A percentile compares a stretch with the other conserved stretches of the same genome.
Conservation (phyloP, 2,888 invertebrate species). For the Onchidella celtica region DNA sequence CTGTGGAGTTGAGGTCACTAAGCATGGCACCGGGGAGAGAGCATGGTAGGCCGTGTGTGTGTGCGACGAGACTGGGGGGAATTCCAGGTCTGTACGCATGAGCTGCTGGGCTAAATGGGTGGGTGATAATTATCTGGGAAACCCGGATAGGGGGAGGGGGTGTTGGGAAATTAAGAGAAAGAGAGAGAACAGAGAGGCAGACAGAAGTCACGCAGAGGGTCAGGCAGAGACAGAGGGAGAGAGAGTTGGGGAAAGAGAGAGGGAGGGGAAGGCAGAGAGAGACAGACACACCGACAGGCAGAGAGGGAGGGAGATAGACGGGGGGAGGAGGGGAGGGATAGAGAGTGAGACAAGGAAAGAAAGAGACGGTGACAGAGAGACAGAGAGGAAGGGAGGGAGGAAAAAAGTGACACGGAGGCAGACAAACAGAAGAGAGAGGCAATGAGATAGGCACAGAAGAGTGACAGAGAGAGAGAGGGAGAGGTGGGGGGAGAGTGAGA, state of each 20-base stretch:
- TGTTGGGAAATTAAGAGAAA: neutral
- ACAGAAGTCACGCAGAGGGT: conserved; percentile 60
- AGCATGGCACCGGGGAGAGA: too few relatives aligned
- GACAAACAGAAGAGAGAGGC: neutral
- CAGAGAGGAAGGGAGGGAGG: conserved; percentile 49
- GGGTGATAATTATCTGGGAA: neutral
- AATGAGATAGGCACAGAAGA: conserved; percentile 65
- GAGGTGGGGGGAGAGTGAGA: conserved; percentile 55
- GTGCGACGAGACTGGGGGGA: too few relatives aligned
- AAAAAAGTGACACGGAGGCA: neutral
- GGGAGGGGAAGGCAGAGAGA: conserved; percentile 69
- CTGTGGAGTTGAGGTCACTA: too few relatives aligned
- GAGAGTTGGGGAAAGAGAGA: conserved; percentile 53
- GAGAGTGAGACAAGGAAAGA: conserved; percentile 60
- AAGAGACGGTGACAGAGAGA: conserved; percentile 66
- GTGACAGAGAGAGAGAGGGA: conserved; percentile 58
- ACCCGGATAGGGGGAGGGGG: neutral
- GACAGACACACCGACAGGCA: neutral
- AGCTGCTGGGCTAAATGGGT: too few relatives aligned
- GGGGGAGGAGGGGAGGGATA: conserved; percentile 58
- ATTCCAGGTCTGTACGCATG: too few relatives aligned
- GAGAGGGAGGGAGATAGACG: conserved; percentile 56
- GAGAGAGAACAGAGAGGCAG: neutral
- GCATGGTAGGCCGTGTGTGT: too few relatives aligned
- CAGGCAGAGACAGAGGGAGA: conserved; percentile 60